Evolutionary conservation across 2,888 invertebrate species (phyloP).

Genomic region (Lasioglossum oenotherae): DNA sequence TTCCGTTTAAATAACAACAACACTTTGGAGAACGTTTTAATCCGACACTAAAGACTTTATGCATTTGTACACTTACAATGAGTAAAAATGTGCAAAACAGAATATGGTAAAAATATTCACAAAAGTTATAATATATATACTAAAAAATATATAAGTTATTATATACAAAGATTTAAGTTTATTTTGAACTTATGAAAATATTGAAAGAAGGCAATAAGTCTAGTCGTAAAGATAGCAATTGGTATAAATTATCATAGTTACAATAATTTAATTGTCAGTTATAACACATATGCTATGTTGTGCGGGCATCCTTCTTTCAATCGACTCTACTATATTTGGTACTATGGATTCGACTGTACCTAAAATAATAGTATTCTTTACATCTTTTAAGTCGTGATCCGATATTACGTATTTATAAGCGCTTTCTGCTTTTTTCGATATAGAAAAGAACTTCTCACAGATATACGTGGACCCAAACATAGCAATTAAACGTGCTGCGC

Average conservation of each 20-base stretch:
- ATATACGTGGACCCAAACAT: slow-evolving; percentile 21
- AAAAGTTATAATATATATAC: not conserved
- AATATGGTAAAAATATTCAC: not conserved
- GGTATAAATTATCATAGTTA: not conserved
- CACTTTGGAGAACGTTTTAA: not conserved
- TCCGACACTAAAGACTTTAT: not conserved
- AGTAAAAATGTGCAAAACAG: not conserved
- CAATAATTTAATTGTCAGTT: not conserved
- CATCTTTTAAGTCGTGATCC: slow-evolving; percentile 2
- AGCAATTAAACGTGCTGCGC: not conserved
- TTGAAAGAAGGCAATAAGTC: not conserved
- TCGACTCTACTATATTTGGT: slow-evolving; percentile 6
- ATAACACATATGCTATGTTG: slow-evolving; percentile 6
- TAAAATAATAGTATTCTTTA: not conserved
- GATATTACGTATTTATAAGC: not conserved
- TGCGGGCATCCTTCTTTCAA: not conserved
- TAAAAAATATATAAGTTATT: too few species aligned
- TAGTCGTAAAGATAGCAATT: not conserved
- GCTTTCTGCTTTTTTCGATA: slow-evolving; percentile 14
- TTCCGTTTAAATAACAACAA: not conserved
- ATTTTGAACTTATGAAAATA: not conserved
- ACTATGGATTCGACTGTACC: not conserved
- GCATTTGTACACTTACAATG: not conserved
- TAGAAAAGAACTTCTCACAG: slow-evolving; percentile 1
- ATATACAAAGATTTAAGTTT: not conserved